Percentiles rank a stretch among this genome's conserved stretches.
Conservation (phyloP, 2,113 vertebrate genomes). For the Paracanthobrama guichenoti region DNA sequence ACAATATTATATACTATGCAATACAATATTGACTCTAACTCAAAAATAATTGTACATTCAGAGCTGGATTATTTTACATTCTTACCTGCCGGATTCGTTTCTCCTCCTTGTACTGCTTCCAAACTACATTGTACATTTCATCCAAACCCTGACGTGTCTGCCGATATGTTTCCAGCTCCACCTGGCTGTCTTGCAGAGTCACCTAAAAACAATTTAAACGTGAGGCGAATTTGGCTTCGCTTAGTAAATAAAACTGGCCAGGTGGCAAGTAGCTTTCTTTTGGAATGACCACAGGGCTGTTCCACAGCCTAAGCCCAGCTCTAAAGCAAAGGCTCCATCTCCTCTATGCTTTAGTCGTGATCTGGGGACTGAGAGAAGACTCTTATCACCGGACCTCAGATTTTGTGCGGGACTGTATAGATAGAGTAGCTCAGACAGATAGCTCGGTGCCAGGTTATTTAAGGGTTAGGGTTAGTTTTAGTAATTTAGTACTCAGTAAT, state of each 20-base stretch:
- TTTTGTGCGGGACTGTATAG: no score
- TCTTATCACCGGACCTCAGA: no score
- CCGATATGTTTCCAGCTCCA: conserved; percentile 95
- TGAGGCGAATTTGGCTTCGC: neutral
- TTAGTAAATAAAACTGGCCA: neutral
- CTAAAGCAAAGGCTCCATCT: no score
- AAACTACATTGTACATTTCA: conserved; percentile 96
- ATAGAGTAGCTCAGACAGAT: no score
- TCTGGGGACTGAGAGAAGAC: no score
- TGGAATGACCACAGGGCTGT: no score
- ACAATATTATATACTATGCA: neutral
- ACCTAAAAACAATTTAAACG: conserved; percentile 71
- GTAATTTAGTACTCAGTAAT: no score
- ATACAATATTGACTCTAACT: neutral
- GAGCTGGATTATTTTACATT: conserved; percentile 3
- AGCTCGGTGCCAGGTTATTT: no score
- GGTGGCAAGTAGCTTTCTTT: neutral
- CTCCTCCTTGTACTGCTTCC: conserved; percentile 95
- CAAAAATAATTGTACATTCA: neutral
- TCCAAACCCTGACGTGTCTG: conserved; percentile 94
- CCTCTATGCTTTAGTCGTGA: no score
- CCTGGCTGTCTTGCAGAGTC: conserved; percentile 90
- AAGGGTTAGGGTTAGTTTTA: no score
- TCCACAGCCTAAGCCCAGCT: no score
- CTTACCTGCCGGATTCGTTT: conserved; percentile 87